Evolutionary conservation across 2,113 vertebrate genomes (phyloP), one percentile per base, ranked within the genome.

Genomic region (Nycticebus coucang): DNA sequence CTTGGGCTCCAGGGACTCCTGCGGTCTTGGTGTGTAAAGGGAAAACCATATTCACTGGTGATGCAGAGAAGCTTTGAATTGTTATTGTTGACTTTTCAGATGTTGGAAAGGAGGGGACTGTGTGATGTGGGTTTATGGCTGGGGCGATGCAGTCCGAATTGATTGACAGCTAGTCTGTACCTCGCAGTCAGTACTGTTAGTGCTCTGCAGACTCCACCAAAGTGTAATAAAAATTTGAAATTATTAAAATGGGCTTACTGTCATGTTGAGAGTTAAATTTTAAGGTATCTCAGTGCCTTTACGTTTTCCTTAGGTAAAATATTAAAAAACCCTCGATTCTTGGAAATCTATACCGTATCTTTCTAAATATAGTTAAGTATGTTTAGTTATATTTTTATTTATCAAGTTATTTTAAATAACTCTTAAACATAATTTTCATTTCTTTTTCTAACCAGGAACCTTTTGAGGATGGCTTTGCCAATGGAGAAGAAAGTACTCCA

Each of bases 401-500:
- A 45, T 53, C 30, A 82, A 2, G 11, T 92, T n/a, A 30, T 87
- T 88, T 72, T 74, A 87, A 81, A 57, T 95, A 82, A 94, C 95
- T 96, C 33, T 86, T 81, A 95, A 68, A n/a, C 35, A 88, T 82
- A 71, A 89, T 93, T 95, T 8, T 72, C 33, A 33, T 87, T 96
- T 97, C 9, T 74, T 91, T 93, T 93, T 96, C 33, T 87, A 66
- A 94, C 64, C 74, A 99, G 99, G 99, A 99, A 77, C 99, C 99
- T 0, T 99, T 99, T 98, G 99, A 99, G 95, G 99, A 99, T 99
- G 99, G 99, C 7, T 99, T 98, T 53, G 99, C 99, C 92, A 99
- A 99, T 64, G 99, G 99, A 3, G 99, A 99, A 26, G 99, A 99
- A 97, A 98, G 99, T 72, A 99, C 99, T 22, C 99, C 99, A 64